Conservation (phyloP, 1,140 invertebrate species). For the Drosophila kurseongensis region DNA sequence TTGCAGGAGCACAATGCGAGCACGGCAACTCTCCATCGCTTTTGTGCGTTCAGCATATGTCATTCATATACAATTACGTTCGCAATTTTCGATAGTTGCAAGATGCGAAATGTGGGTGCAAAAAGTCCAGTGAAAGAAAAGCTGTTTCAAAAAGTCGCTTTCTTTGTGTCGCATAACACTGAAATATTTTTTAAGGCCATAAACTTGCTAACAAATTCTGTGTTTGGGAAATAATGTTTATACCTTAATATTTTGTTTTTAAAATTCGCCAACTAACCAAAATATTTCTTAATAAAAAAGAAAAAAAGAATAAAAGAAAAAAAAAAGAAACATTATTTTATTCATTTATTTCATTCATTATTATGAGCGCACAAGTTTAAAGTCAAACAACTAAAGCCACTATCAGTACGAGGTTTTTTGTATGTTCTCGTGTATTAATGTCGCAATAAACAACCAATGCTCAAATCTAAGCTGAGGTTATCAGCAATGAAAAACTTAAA, state of each 20-base stretch:
- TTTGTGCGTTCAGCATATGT: slow-evolving; percentile 67
- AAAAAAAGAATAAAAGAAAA: too few relatives aligned
- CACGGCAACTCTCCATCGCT: slow-evolving; percentile 21
- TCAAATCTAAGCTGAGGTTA: slow-evolving; percentile 9
- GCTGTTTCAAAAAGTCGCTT: neutral
- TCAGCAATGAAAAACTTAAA: slow-evolving; percentile 16
- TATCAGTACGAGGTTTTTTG: neutral
- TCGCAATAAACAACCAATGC: neutral
- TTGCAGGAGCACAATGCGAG: slow-evolving; percentile 58
- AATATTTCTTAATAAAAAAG: too few relatives aligned
- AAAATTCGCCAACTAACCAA: too few relatives aligned
- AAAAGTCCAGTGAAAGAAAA: slow-evolving; percentile 27
- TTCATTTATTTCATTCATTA: neutral
- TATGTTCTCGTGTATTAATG: neutral
- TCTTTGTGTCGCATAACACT: neutral
- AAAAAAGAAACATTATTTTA: too few relatives aligned
- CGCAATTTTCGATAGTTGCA: slow-evolving; percentile 48
- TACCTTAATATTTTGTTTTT: too few relatives aligned
- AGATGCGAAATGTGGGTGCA: slow-evolving; percentile 34
- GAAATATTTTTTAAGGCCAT: neutral
- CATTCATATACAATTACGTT: slow-evolving; percentile 79
- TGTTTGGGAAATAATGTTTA: too few relatives aligned
- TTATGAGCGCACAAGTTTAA: too few relatives aligned
- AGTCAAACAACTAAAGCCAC: neutral
- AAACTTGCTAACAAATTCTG: too few relatives aligned